Base-by-base conservation (phyloP, 2,888 invertebrate genomes). In the Lacanobia wlatinum region DNA sequence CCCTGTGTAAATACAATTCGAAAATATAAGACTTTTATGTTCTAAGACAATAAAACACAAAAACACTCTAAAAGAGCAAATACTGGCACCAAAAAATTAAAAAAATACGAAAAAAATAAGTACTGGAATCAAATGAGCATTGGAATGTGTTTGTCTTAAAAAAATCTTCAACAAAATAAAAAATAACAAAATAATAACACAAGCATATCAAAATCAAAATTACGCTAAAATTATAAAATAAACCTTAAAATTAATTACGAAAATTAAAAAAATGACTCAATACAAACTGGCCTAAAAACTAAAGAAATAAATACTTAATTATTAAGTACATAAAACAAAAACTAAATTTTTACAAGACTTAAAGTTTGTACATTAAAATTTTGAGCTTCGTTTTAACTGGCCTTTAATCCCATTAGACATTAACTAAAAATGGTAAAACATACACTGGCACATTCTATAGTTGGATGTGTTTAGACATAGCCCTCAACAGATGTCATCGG, bases 301-400 rank as follows among this genome's bases (percentile, higher is more conserved):
- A 94, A 86, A 59, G 80, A 90, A 96, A 96, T 95, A 96, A 96
- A 96, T 96, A 96, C 92, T 93, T 94, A 94, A 80, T 59, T 74
- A 80, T 43, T 71, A 82, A 78, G 78, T 87, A 85, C 77, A 80
- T 77, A 87, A 87, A 90, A 87, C 71, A 87, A 66, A 86, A 89
- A 76, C 85, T 83, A 84, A 38, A 76, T 84, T 89, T 85, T 87
- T 92, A 93, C 92, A 93, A 87, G 79, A 85, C 86, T 84, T 87
- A 89, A 91, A 53, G 59, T 95, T 95, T 95, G 95, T 95, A 96
- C 95, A 95, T 90, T 85, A 87, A 86, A 85, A 95, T 95, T 95
- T 96, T 94, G 95, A 95, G 95, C 95, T 92, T 95, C 91, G 84
- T 90, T 90, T 91, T 84, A 88, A 96, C 96, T 96, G 96, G 96